A percentile compares a stretch with the other conserved stretches of the same genome.
phyloP scores from a whole-genome alignment of 2,113 vertebrate genomes.

The Actinemys pallida region DNA sequence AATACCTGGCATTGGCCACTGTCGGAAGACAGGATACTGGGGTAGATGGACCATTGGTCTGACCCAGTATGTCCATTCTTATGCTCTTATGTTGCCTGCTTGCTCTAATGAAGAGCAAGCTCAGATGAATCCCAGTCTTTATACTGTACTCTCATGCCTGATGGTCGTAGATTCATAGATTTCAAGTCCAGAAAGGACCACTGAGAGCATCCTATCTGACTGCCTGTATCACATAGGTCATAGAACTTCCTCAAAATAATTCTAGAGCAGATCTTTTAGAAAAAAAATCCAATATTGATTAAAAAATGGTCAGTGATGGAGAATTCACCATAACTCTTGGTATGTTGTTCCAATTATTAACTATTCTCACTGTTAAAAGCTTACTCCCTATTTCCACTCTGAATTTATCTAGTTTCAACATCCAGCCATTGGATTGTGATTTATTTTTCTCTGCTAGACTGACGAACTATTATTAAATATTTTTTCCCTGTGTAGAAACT shows the following conservation, averaged over 20 bases:
- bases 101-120: background rate
- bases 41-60: no score
- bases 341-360: background rate
- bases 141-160: background rate
- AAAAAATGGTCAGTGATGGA: background rate
- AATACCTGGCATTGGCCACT: no score
- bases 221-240: background rate
- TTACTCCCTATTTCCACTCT: background rate
- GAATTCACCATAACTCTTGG: background rate
- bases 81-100: background rate
- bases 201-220: background rate
- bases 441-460: background rate
- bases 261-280: background rate
- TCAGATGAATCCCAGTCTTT: accelerated
- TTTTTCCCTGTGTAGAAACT: background rate
- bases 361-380: background rate
- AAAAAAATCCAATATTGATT: background rate
- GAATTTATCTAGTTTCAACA: background rate
- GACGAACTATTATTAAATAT: background rate
- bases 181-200: background rate
- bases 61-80: no score
- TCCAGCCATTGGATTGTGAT: background rate
- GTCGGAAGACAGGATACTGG: no score
- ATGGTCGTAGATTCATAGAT: background rate
- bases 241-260: background rate